Percentiles rank a stretch among this genome's conserved stretches.
Conservation (phyloP, 2,888 invertebrate genomes). For the Orthosia gothica region DNA sequence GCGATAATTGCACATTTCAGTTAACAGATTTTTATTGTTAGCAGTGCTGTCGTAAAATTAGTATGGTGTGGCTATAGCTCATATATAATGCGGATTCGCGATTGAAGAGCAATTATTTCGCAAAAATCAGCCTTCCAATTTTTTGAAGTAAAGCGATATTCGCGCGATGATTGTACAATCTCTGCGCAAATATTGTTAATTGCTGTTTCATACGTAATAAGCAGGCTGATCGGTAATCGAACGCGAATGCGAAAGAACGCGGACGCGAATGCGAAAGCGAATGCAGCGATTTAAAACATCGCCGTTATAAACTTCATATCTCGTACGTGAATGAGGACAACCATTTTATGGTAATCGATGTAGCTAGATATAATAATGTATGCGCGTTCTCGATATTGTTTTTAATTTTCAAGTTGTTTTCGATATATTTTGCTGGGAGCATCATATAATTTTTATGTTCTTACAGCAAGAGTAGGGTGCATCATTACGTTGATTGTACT, state of each 20-base stretch:
- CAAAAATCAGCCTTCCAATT: no score
- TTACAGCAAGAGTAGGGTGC: slow-evolving; percentile 15
- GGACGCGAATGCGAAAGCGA: slow-evolving; percentile 34
- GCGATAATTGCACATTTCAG: no score
- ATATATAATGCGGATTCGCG: no score
- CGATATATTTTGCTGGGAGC: slow-evolving; percentile 13
- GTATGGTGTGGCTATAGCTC: no score
- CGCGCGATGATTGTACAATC: no score
- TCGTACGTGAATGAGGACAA: slow-evolving; percentile 46
- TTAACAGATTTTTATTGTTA: no score
- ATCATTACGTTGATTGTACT: slow-evolving; percentile 52
- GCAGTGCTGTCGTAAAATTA: no score
- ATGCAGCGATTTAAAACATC: slow-evolving; percentile 57
- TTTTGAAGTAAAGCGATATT: no score
- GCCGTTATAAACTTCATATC: slow-evolving; percentile 49
- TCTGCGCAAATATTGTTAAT: no score
- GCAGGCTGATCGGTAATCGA: slow-evolving; percentile 52
- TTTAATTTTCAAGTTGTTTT: slow-evolving; percentile 31
- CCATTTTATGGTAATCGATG: slow-evolving; percentile 53
- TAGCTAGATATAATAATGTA: slow-evolving; percentile 31
- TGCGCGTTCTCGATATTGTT: slow-evolving; percentile 16
- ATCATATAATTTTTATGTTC: slow-evolving; percentile 26
- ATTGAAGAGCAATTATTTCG: no score
- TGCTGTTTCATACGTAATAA: no score
- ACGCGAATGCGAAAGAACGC: slow-evolving; percentile 37